Evolutionary conservation across 2,113 vertebrate species (phyloP).

Genomic region (Bubo blakistoni): DNA sequence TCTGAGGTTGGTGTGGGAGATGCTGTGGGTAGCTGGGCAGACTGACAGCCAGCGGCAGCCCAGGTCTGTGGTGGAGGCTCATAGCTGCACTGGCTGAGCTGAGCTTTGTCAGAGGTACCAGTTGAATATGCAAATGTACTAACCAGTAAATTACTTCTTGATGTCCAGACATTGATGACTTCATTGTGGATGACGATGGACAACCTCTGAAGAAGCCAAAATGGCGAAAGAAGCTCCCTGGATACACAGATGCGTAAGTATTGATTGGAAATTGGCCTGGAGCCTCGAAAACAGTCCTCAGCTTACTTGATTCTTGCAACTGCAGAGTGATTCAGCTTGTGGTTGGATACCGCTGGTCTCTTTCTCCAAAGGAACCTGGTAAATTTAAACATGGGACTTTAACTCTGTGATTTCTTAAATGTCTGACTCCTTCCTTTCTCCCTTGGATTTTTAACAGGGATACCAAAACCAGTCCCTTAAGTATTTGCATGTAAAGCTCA

Average conservation of each 20-base stretch:
- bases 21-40: background rate
- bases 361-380: background rate
- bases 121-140: background rate
- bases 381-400: background rate
- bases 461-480: background rate
- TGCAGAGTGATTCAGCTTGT: slow-evolving; percentile 10
- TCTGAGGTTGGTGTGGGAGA: background rate
- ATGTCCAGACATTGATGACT: slow-evolving; percentile 90
- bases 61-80: background rate
- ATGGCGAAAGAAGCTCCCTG: slow-evolving; percentile 92
- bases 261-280: background rate
- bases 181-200: slow-evolving; percentile 97
- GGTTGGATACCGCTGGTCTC: background rate
- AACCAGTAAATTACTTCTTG: background rate
- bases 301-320: background rate
- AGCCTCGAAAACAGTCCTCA: background rate
- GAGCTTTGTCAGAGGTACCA: background rate
- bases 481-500: background rate
- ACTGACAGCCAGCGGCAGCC: background rate
- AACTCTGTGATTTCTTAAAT: background rate
- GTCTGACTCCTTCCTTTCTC: background rate
- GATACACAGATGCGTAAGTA: slow-evolving; percentile 96
- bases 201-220: slow-evolving; percentile 94
- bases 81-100: background rate
- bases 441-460: background rate